A percentile compares a stretch with the other conserved stretches of the same genome.
phyloP scores from a whole-genome alignment of 1,140 invertebrate species.

The Drosophila micromelanica region DNA sequence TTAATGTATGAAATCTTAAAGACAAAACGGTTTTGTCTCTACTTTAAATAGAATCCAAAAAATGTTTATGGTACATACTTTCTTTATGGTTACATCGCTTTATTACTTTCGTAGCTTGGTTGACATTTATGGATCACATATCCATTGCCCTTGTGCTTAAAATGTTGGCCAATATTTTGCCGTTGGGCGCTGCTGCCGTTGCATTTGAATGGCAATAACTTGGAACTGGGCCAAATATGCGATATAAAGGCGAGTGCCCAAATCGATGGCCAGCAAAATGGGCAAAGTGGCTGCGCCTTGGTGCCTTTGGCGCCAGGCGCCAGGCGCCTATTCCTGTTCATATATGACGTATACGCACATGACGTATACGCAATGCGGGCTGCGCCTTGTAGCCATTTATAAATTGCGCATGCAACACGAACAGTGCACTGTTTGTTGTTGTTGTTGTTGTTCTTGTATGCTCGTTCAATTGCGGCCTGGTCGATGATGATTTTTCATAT shows the following conservation, averaged over 20 bases:
- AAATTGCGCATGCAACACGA: constrained; percentile 6
- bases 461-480: neutral
- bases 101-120: neutral
- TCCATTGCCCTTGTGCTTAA: constrained; percentile 5
- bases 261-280: constrained; percentile 10
- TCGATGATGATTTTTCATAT: constrained; percentile 6
- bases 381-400: neutral
- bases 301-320: neutral
- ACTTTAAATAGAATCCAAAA: neutral
- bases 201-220: constrained; percentile 10
- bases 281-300: neutral
- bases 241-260: constrained; percentile 5
- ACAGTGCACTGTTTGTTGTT: neutral
- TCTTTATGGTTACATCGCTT: neutral
- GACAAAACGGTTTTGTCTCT: too few relatives aligned
- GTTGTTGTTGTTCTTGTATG: neutral
- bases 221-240: constrained; percentile 13
- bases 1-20: too few relatives aligned
- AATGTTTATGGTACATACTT: neutral
- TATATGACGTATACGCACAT: neutral
- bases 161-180: constrained; percentile 3
- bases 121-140: constrained; percentile 11
- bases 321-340: neutral
- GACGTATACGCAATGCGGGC: constrained; percentile 21
- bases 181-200: neutral